A percentile compares a stretch with the other conserved stretches of the same genome.
These are phyloP conservation scores for Ceratosolen solmsi DNA, from an alignment of 1,140 invertebrate genomes.

Conservation along the genomic window DNA sequence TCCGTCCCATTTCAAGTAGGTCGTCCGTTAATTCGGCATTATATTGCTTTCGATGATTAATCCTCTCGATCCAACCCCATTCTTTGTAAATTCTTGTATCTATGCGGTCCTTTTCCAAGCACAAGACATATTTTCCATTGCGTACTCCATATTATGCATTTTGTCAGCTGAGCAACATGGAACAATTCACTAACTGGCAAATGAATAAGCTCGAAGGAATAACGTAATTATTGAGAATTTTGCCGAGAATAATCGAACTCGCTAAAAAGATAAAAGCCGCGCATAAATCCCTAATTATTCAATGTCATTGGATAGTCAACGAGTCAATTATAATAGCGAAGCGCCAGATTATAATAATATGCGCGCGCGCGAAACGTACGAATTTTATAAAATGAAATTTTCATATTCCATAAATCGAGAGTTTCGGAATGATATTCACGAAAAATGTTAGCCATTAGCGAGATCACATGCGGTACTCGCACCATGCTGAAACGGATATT, in stretches of 20 bases:
- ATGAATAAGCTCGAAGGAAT: no score
- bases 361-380: no score
- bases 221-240: no score
- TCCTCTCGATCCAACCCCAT: not conserved
- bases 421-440: not conserved
- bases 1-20: slow-evolving; percentile 44
- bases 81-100: no score
- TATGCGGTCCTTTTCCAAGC: no score
- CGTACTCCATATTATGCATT: no score
- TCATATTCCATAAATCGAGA: slow-evolving; percentile 14
- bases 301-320: not conserved
- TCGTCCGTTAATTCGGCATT: slow-evolving; percentile 60
- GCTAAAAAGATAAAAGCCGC: no score
- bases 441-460: slow-evolving; percentile 47
- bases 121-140: no score
- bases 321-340: not conserved
- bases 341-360: not conserved
- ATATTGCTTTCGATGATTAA: slow-evolving; percentile 60
- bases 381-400: slow-evolving; percentile 15
- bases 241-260: no score
- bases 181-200: no score
- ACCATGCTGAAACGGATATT: slow-evolving; percentile 45
- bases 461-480: slow-evolving; percentile 28
- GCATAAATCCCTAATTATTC: no score
- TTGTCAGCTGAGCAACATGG: no score